Evolutionary conservation across 2,888 invertebrate genomes (phyloP).

Genomic region (Caradrina kadenii): DNA sequence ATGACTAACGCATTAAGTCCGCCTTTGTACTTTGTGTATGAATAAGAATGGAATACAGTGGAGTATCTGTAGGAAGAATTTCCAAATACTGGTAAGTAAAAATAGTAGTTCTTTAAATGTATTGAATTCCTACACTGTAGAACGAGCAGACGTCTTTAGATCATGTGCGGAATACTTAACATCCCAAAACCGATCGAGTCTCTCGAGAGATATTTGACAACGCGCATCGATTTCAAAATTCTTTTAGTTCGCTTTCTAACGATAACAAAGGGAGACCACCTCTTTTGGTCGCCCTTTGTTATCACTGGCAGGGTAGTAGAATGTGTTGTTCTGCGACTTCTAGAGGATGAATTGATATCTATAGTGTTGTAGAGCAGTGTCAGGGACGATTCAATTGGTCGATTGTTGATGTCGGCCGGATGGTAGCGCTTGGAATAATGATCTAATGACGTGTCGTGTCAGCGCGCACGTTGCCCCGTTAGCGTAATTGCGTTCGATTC

Average conservation of each 20-base stretch:
- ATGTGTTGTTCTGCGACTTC: neutral
- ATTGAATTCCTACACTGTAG: conserved; percentile 20
- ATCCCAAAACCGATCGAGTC: conserved; percentile 1
- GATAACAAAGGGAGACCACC: neutral
- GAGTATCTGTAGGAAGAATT: conserved; percentile 7
- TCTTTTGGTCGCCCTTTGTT: too few relatives aligned
- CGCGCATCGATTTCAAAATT: conserved; percentile 7
- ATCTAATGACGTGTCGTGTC: conserved; percentile 58
- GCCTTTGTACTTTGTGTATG: neutral
- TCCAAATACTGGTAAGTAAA: neutral
- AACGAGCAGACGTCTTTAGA: conserved; percentile 1
- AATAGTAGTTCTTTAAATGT: conserved; percentile 7
- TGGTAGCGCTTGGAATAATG: conserved; percentile 67
- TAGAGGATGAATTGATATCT: neutral
- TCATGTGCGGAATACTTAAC: conserved; percentile 7
- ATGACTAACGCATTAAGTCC: neutral
- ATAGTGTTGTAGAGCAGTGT: conserved; percentile 31
- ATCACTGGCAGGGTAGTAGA: neutral
- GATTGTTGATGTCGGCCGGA: conserved; percentile 67
- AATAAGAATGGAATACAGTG: conserved; percentile 7
- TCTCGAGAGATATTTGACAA: conserved; percentile 6
- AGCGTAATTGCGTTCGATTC: conserved; percentile 30
- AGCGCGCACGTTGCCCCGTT: conserved; percentile 50
- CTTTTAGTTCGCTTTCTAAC: conserved; percentile 18
- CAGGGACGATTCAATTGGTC: conserved; percentile 65